Percentiles rank a stretch among this genome's conserved stretches.
These are phyloP conservation scores for Sebastes matsubarae DNA, from an alignment of 2,797 vertebrate species.

Conservation along the genomic window DNA sequence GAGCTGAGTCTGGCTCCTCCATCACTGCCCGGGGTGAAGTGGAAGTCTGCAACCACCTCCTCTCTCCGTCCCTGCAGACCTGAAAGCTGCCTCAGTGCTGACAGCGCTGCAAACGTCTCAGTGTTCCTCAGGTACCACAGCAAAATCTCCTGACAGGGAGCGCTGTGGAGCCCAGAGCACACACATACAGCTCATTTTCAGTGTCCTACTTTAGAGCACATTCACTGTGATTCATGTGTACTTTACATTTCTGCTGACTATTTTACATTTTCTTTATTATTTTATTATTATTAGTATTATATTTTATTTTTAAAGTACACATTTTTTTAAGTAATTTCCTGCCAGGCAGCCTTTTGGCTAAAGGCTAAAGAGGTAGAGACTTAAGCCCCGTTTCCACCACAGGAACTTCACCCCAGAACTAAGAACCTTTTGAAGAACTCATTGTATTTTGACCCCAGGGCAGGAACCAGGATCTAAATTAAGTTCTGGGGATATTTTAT, in stretches of 20 bases:
- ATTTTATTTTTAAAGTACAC: neutral
- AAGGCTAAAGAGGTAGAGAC: too few relatives aligned
- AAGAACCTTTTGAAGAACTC: too few relatives aligned
- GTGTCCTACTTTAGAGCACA: neutral
- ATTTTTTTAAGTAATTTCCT: neutral
- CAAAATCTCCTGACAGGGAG: slow-evolving; percentile 90
- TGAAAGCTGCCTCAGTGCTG: slow-evolving; percentile 79
- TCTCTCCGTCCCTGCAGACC: slow-evolving; percentile 68
- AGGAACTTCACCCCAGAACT: too few relatives aligned
- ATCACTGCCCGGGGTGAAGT: slow-evolving; percentile 81
- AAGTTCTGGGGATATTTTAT: too few relatives aligned
- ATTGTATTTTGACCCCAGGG: too few relatives aligned
- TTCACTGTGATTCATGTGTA: neutral
- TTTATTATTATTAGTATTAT: too few relatives aligned
- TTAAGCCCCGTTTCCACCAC: too few relatives aligned
- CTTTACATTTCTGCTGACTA: neutral
- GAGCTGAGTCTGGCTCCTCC: slow-evolving; percentile 82
- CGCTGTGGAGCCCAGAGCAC: slow-evolving; percentile 70
- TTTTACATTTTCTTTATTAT: neutral
- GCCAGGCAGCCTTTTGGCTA: neutral
- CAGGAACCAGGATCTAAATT: too few relatives aligned
- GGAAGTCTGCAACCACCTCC: slow-evolving; percentile 74
- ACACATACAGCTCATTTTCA: neutral
- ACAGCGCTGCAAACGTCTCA: slow-evolving; percentile 70
- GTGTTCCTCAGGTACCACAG: slow-evolving; percentile 89